Evolutionary conservation across 2,888 invertebrate species (phyloP).

Genomic region (Fissipunctia ypsillon): DNA sequence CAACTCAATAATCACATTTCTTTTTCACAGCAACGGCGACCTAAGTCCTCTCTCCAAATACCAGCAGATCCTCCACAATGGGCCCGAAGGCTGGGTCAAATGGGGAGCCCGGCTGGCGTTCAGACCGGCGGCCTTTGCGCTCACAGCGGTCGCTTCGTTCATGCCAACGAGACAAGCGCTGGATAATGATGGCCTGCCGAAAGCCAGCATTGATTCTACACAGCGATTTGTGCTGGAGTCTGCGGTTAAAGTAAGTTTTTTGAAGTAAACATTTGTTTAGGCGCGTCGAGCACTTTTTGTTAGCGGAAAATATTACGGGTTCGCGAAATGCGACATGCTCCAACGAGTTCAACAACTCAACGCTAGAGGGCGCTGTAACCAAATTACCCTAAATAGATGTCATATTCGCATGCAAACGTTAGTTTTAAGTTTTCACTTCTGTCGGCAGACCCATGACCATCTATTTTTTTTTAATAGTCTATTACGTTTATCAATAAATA

Average conservation of each 20-base stretch:
- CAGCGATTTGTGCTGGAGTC: slow-evolving; percentile 85
- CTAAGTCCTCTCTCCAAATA: slow-evolving; percentile 83
- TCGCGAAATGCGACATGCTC: too few relatives aligned
- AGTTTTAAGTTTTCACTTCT: too few relatives aligned
- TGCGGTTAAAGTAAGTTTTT: slow-evolving; percentile 78
- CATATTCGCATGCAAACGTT: too few relatives aligned
- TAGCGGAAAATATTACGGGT: too few relatives aligned
- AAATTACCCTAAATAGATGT: too few relatives aligned
- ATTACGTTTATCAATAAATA: too few relatives aligned
- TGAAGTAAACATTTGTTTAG: too few relatives aligned
- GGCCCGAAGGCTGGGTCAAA: slow-evolving; percentile 85
- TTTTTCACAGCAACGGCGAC: slow-evolving; percentile 77
- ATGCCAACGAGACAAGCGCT: slow-evolving; percentile 78
- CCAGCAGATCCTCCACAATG: slow-evolving; percentile 84
- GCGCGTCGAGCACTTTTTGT: too few relatives aligned
- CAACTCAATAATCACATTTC: background rate
- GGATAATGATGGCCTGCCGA: slow-evolving; percentile 83
- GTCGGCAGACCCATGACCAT: too few relatives aligned
- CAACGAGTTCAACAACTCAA: too few relatives aligned
- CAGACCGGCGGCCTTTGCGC: slow-evolving; percentile 83
- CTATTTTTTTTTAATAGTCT: too few relatives aligned
- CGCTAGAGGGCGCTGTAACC: too few relatives aligned
- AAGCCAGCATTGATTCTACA: slow-evolving; percentile 83
- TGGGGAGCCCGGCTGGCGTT: slow-evolving; percentile 87
- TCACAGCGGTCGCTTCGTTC: slow-evolving; percentile 81